Evolutionary conservation across 2,797 vertebrate genomes (phyloP), one percentile per base, ranked within the genome.

Genomic region (Enteromius unitaeniatus): DNA sequence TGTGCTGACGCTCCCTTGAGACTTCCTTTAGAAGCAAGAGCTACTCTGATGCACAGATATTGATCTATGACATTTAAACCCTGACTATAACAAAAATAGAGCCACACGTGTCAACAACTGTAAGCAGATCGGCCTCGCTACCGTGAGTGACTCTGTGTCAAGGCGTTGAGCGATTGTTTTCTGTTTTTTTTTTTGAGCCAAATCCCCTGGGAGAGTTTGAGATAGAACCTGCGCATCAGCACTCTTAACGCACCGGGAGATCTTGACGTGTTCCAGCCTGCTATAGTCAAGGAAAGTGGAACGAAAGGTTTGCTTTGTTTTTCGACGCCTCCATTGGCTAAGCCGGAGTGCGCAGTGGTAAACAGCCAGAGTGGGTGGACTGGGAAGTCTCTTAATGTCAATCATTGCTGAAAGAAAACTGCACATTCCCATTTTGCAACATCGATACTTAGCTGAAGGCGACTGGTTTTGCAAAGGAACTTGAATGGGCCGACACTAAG

Each of bases 401-500:
- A 89, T 94, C 94, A 93, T 89, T 87, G 87, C 65, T 70, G 79
- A 73, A 72, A 85, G 83, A 91, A 84, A 90, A 91, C 89, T 68
- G 80, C 74, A 81, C 64, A 28, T 73, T 87, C 79, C 81, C 77
- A 70, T 55, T 75, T 78, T 47, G 42, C 83, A 34, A 55, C 70
- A 51, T 86, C 81, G 55, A 87, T 86, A 82, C 80, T 80, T 73
- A 78, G 87, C 90, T 86, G 42, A 70, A 84, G 85, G 86, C 86
- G 19, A 84, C 53, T 78, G 58, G 68, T 74, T 85, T 81, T 55
- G 40, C 69, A 45, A 62, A 72, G 21, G 76, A 86, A 88, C 90
- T 69, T n/a, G 84, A 86, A 86, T 87, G 85, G 88, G 91, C 83
- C 91, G 91, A 93, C 91, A 68, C 89, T 93, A 93, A 93, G 93